These are phyloP conservation scores for Cabera pusaria DNA, from an alignment of 2,888 invertebrate species.

Conservation along the genomic window DNA sequence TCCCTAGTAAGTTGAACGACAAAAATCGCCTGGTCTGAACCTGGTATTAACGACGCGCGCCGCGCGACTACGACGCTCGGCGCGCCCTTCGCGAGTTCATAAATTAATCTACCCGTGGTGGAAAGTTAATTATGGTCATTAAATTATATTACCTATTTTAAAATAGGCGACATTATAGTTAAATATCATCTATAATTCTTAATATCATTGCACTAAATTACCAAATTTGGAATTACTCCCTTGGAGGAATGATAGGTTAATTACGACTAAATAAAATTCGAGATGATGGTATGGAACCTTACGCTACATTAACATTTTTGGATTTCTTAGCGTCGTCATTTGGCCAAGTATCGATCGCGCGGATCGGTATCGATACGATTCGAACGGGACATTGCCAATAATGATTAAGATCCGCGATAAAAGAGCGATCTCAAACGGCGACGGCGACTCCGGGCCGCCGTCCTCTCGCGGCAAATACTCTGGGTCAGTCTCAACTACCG, in stretches of 20 bases:
- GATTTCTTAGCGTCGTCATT: slow-evolving; percentile 32
- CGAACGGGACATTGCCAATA: slow-evolving; percentile 18
- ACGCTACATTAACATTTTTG: slow-evolving; percentile 31
- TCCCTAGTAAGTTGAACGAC: too few species aligned
- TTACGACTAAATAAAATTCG: slow-evolving; percentile 74
- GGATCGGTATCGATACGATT: too few species aligned
- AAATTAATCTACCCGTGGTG: slow-evolving; percentile 49
- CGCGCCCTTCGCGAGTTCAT: slow-evolving; percentile 33
- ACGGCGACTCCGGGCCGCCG: slow-evolving; percentile 54
- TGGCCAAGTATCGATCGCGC: slow-evolving; percentile 28
- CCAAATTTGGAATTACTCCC: slow-evolving; percentile 76
- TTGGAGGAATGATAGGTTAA: slow-evolving; percentile 72
- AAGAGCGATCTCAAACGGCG: neutral
- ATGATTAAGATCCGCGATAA: slow-evolving; percentile 13
- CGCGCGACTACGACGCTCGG: slow-evolving; percentile 33
- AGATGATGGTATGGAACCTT: slow-evolving; percentile 43
- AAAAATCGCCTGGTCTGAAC: too few species aligned
- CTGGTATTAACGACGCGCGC: too few species aligned
- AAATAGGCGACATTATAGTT: slow-evolving; percentile 36
- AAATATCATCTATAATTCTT: slow-evolving; percentile 58
- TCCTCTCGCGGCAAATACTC: slow-evolving; percentile 65
- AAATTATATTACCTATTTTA: slow-evolving; percentile 29
- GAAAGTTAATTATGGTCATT: slow-evolving; percentile 37
- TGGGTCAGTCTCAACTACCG: slow-evolving; percentile 79
- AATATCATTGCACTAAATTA: slow-evolving; percentile 80